Evolutionary conservation across 1,140 invertebrate genomes (phyloP).

Genomic region (Hypothenemus hampei): DNA sequence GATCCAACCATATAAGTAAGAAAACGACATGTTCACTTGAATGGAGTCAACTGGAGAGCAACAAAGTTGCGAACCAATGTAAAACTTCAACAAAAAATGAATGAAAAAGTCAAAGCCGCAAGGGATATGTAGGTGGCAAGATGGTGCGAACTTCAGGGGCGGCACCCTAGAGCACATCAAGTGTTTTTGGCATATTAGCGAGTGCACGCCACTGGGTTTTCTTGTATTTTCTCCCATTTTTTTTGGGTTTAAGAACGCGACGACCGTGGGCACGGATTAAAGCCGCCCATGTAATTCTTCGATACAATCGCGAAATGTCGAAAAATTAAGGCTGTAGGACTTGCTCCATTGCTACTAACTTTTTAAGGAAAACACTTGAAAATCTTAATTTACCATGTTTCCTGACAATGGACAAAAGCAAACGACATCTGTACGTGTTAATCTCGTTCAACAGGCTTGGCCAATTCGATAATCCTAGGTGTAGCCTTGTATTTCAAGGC

Average conservation of each 20-base stretch:
- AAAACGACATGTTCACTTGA: neutral
- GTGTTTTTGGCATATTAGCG: no score
- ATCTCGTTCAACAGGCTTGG: constrained; percentile 43
- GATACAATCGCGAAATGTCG: neutral
- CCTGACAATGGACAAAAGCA: no score
- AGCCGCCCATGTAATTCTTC: neutral
- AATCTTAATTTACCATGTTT: no score
- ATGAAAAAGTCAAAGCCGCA: neutral
- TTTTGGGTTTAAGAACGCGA: no score
- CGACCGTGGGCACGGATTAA: neutral
- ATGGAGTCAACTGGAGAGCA: neutral
- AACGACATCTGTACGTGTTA: no score
- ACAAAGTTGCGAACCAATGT: neutral
- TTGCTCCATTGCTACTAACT: neutral
- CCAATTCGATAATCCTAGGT: constrained; percentile 47
- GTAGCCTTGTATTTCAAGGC: constrained; percentile 49
- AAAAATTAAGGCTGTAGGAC: constrained; percentile 1
- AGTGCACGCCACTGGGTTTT: no score
- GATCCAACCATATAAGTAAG: neutral
- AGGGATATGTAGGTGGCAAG: neutral
- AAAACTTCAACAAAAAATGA: neutral
- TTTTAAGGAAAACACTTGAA: no score
- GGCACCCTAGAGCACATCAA: no score
- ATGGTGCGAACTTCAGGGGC: no score
- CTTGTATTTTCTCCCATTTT: no score